phyloP scores from a whole-genome alignment of 2,113 vertebrate species.

The Cricetomys ansorgei region DNA sequence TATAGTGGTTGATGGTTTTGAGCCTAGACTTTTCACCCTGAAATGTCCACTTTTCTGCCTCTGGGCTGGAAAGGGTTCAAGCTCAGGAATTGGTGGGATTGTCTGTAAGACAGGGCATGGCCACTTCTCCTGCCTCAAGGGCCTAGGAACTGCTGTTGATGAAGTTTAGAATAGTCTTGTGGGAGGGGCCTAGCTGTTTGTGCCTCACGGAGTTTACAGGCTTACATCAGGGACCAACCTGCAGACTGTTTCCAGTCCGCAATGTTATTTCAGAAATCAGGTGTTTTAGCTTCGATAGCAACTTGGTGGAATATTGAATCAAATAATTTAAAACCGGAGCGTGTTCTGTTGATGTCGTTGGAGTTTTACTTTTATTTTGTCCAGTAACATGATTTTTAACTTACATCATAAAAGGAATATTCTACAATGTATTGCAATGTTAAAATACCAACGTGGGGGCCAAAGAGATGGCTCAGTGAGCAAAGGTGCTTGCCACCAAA shows the following conservation, averaged over 20 bases:
- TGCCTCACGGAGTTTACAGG: too few species aligned
- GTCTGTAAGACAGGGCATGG: too few species aligned
- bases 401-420: background rate
- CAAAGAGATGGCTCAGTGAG: background rate
- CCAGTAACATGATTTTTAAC: background rate
- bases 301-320: background rate
- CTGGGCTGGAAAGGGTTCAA: too few species aligned
- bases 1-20: too few species aligned
- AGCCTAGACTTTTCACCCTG: too few species aligned
- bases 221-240: too few species aligned
- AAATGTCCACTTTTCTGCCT: too few species aligned
- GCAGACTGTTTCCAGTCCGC: background rate
- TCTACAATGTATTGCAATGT: background rate
- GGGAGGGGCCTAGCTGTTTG: too few species aligned
- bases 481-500: background rate
- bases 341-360: background rate
- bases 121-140: too few species aligned
- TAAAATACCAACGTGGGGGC: background rate
- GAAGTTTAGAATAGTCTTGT: too few species aligned
- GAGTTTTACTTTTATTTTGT: background rate
- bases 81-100: too few species aligned
- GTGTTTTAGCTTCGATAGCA: background rate
- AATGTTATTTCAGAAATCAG: background rate
- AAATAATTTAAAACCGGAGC: slow-evolving; percentile 29
- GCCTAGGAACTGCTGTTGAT: too few species aligned